A percentile compares a stretch with the other conserved stretches of the same genome.
phyloP scores from a whole-genome alignment of 2,888 invertebrate genomes.

The Hypomecis atomaria region DNA sequence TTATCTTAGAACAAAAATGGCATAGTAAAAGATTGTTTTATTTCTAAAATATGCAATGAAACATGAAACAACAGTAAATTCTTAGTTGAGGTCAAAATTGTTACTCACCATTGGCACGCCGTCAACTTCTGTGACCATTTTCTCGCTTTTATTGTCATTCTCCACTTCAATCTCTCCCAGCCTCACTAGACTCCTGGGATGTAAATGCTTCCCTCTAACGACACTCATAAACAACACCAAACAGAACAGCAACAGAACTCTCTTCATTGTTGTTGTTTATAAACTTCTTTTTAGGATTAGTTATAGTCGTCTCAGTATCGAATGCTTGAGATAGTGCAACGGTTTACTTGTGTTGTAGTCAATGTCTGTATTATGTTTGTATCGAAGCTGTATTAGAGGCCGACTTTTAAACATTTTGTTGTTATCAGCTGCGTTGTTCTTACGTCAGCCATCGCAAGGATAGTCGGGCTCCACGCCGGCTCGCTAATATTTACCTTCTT shows the following conservation, averaged over 20 bases:
- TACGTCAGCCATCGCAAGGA: conserved; percentile 50
- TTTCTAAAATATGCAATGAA: no score
- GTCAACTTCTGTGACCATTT: conserved; percentile 45
- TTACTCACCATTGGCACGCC: conserved; percentile 58
- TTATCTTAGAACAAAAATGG: no score
- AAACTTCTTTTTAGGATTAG: no score
- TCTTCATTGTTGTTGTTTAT: conserved; percentile 43
- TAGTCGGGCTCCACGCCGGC: conserved; percentile 48
- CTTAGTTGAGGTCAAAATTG: not conserved
- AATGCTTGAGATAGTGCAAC: not conserved
- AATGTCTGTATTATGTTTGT: conserved; percentile 48
- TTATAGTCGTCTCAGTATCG: no score
- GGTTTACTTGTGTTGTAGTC: conserved; percentile 22
- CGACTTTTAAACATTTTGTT: conserved; percentile 58
- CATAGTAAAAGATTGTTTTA: no score
- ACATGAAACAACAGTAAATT: no score
- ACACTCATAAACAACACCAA: conserved; percentile 43
- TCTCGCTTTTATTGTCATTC: conserved; percentile 26
- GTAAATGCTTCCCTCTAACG: conserved; percentile 57
- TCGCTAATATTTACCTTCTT: conserved; percentile 42
- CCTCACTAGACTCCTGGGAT: conserved; percentile 50
- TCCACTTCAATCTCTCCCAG: conserved; percentile 36
- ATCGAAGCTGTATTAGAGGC: conserved; percentile 27
- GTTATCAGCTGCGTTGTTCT: conserved; percentile 52
- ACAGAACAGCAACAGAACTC: conserved; percentile 41